phyloP scores from a whole-genome alignment of 2,113 vertebrate genomes.

The Leptobrachium leishanense region DNA sequence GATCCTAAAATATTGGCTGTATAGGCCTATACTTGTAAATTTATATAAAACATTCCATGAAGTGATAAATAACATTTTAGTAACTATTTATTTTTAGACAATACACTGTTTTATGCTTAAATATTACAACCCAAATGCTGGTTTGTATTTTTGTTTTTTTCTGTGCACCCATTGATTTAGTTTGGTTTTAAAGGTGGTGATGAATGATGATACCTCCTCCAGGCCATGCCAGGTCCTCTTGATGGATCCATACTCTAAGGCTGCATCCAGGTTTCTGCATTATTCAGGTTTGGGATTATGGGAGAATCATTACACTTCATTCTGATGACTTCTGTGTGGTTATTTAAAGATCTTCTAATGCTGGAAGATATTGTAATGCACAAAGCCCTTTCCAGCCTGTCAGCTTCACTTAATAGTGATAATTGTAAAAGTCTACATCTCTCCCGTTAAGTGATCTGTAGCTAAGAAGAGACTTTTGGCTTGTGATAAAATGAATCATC shows the following conservation, averaged over 20 bases:
- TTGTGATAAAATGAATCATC: conserved; percentile 17
- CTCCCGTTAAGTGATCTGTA: conserved; percentile 53
- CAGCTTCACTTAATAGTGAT: conserved; percentile 57
- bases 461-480: conserved; percentile 28
- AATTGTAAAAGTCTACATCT: conserved; percentile 51
- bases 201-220: neutral
- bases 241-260: neutral
- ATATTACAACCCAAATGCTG: too few species aligned
- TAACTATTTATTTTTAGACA: too few species aligned
- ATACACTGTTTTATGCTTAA: too few species aligned
- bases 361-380: conserved; percentile 55
- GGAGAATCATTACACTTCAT: conserved; percentile 43
- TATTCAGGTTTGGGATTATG: conserved; percentile 51
- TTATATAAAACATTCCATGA: too few species aligned
- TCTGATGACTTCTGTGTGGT: conserved; percentile 47
- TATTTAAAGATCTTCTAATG: conserved; percentile 40
- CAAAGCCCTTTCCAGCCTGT: conserved; percentile 42
- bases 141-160: too few species aligned
- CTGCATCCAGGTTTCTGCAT: neutral
- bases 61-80: too few species aligned
- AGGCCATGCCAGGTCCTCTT: neutral
- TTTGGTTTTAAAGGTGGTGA: neutral
- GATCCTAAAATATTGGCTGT: too few species aligned
- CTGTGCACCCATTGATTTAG: neutral
- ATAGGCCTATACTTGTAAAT: too few species aligned